Conservation (phyloP, 1,140 invertebrate genomes). For the Drosophila watanabei region DNA sequence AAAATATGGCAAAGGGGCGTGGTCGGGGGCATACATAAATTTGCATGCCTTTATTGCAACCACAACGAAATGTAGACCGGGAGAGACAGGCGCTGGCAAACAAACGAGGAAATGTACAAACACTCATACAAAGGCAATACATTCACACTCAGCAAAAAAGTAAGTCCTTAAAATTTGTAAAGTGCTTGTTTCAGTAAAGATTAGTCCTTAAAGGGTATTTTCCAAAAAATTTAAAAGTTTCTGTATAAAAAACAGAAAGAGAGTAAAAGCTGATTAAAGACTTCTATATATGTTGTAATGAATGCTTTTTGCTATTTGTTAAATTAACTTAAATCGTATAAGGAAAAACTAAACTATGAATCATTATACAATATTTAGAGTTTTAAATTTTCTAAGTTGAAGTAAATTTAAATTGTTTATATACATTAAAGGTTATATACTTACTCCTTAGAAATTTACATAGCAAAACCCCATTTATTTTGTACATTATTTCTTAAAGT, state of each 20-base stretch:
- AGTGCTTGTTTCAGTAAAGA: not conserved
- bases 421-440: not conserved
- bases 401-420: not conserved
- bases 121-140: conserved; percentile 21
- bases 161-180: not conserved
- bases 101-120: conserved; percentile 46
- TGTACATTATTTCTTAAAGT: not conserved
- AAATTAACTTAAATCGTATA: not conserved
- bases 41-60: conserved; percentile 82
- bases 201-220: not conserved
- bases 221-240: not conserved
- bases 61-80: conserved; percentile 52
- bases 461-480: not conserved
- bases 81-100: conserved; percentile 54
- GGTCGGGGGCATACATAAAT: conserved; percentile 58
- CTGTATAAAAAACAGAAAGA: too few species aligned
- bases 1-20: conserved; percentile 57
- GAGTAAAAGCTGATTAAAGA: not conserved
- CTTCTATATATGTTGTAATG: not conserved
- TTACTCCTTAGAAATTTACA: not conserved
- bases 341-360: too few species aligned
- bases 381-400: not conserved
- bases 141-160: not conserved
- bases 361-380: too few species aligned
- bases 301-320: not conserved